Evolutionary conservation across 1,140 invertebrate genomes (phyloP), one percentile per base, ranked within the genome.

Genomic region (Ridgeia piscesae): DNA sequence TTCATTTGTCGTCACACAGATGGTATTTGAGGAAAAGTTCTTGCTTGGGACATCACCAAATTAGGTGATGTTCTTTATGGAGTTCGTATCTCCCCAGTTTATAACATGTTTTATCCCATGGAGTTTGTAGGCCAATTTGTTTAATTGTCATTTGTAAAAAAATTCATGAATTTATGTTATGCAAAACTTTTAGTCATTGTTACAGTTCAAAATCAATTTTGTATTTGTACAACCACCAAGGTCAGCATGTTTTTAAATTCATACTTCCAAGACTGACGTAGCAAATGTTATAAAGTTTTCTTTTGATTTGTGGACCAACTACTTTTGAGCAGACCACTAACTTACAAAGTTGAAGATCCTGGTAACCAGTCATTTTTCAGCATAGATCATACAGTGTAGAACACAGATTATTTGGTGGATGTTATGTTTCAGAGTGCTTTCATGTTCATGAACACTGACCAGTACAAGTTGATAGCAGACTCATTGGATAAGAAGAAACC

Each of bases 391-490:
- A n/a, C n/a, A n/a, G n/a, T 2, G 34, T 31, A 42, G 42, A 42
- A 42, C 42, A 42, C 42, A 27, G 35, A 35, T 89, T 31, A 92
- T 89, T n/a, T 92, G 50, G 48, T 92, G 11, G 58, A 33, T 92
- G 34, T 21, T 35, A 93, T 92, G 91, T 93, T 93, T 34, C 92
- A 96, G 95, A 94, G 94, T 88, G 95, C 94, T 93, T 93, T 95
- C 21, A 94, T 95, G 94, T 94, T 95, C 92, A 94, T 95, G 93
- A 94, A 95, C 91, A 93, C 94, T 42, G 95, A 95, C 31, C 93
- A 94, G 33, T 93, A 95, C 33, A 94, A 95, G 58, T 77, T 94
- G 34, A 94, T 95, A 27, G 93, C 94, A 88, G 94, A 95, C 34
- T 95, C 94, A 89, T 93, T 95, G 50, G 93, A 93, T 17, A 93